A percentile compares a stretch with the other conserved stretches of the same genome.
These are phyloP conservation scores for Sphaeridia pumilis DNA, from an alignment of 2,888 invertebrate genomes.

Conservation along the genomic window DNA sequence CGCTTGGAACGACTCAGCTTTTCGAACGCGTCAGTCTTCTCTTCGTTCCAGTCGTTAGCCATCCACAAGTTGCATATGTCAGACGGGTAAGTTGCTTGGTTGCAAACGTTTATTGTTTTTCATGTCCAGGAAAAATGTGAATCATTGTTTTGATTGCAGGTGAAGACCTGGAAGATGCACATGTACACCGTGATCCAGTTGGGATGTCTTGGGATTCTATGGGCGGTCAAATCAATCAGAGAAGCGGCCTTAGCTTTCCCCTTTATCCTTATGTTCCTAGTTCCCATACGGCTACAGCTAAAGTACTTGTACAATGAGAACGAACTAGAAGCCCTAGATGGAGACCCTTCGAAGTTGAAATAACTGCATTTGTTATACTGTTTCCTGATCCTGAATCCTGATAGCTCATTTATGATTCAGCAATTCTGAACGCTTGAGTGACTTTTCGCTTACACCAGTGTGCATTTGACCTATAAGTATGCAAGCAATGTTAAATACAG, in stretches of 20 bases:
- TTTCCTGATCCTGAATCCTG: conserved; percentile 8
- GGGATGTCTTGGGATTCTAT: conserved; percentile 61
- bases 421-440: too few species aligned
- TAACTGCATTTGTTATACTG: too few species aligned
- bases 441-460: too few species aligned
- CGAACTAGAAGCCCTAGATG: conserved; percentile 71
- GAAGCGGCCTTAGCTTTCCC: conserved; percentile 77
- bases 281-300: conserved; percentile 66
- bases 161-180: conserved; percentile 85
- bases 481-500: too few species aligned
- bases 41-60: conserved; percentile 92
- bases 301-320: conserved; percentile 62
- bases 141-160: conserved; percentile 43
- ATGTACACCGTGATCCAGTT: conserved; percentile 76
- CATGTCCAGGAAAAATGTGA: not conserved
- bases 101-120: not conserved
- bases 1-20: conserved; percentile 85
- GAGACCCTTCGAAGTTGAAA: conserved; percentile 13
- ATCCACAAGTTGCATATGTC: conserved; percentile 80
- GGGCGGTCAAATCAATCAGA: conserved; percentile 79
- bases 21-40: conserved; percentile 78
- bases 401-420: too few species aligned
- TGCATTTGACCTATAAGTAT: too few species aligned
- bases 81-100: conserved; percentile 52
- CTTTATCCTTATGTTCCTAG: conserved; percentile 83